phyloP scores from a whole-genome alignment of 1,140 invertebrate species.

The Aphis gossypii region DNA sequence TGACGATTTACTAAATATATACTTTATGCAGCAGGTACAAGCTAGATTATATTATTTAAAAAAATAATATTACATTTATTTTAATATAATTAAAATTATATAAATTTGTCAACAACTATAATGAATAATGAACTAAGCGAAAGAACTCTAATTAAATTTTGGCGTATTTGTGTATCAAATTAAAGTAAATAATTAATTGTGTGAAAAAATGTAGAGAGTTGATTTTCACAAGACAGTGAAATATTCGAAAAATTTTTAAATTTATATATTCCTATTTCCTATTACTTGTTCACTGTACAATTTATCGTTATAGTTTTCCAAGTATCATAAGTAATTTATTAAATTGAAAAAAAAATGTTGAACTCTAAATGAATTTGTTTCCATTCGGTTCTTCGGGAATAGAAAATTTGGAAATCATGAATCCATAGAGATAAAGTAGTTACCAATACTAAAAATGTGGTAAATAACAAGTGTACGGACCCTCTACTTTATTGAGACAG shows the following conservation, averaged over 20 bases:
- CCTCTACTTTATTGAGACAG: neutral
- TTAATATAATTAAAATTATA: no score
- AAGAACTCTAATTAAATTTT: neutral
- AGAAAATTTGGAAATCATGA: neutral
- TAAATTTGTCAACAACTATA: no score
- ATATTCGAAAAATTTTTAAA: neutral
- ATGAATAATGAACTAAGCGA: neutral
- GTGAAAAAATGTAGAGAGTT: neutral
- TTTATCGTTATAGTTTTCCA: neutral
- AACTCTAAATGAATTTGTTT: no score
- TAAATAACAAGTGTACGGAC: neutral
- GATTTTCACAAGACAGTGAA: neutral
- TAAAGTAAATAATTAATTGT: neutral
- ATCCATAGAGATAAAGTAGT: neutral
- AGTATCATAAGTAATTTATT: neutral
- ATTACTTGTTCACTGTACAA: neutral
- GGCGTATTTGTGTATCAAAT: neutral
- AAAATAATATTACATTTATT: no score
- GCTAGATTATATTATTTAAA: neutral
- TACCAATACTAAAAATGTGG: neutral
- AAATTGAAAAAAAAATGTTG: no score
- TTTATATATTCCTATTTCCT: neutral
- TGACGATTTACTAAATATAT: neutral
- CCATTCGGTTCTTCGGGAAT: no score
- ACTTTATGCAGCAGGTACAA: neutral